A percentile compares a stretch with the other conserved stretches of the same genome.
Evolutionary conservation across 2,888 invertebrate species (phyloP).

Genomic region (Eupeodes luniger): DNA sequence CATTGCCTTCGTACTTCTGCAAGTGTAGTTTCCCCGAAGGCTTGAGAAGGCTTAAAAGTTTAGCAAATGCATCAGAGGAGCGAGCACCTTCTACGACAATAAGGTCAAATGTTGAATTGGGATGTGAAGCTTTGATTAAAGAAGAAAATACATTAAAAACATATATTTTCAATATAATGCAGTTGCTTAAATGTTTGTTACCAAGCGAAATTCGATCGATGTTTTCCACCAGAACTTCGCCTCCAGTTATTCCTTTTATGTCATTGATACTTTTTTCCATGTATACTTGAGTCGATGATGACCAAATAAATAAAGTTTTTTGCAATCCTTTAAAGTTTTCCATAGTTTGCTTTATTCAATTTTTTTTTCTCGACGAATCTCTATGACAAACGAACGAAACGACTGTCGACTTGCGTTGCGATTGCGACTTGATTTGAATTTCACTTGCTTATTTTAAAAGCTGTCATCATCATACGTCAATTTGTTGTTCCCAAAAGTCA

Average conservation of each 20-base stretch:
- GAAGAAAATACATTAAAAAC: background rate
- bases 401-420: background rate
- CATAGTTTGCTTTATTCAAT: conserved; percentile 77
- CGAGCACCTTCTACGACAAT: conserved; percentile 84
- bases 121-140: conserved; percentile 85
- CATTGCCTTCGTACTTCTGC: conserved; percentile 83
- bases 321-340: conserved; percentile 83
- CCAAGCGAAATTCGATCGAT: conserved; percentile 86
- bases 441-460: too few relatives aligned
- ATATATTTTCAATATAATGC: background rate
- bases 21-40: conserved; percentile 87
- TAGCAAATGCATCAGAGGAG: conserved; percentile 84
- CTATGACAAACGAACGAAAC: background rate
- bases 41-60: conserved; percentile 87
- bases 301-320: conserved; percentile 87
- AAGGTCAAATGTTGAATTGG: conserved; percentile 87
- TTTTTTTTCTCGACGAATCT: conserved; percentile 23
- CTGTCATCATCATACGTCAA: background rate
- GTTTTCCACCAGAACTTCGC: conserved; percentile 86
- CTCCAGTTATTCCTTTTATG: conserved; percentile 85
- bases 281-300: conserved; percentile 84
- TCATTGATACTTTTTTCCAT: conserved; percentile 85
- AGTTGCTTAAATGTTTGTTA: conserved; percentile 82
- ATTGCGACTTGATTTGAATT: too few relatives aligned
- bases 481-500: conserved; percentile 43